A percentile compares a stretch with the other conserved stretches of the same genome.
phyloP scores from a whole-genome alignment of 2,888 invertebrate species.

The Crematogaster levior region DNA sequence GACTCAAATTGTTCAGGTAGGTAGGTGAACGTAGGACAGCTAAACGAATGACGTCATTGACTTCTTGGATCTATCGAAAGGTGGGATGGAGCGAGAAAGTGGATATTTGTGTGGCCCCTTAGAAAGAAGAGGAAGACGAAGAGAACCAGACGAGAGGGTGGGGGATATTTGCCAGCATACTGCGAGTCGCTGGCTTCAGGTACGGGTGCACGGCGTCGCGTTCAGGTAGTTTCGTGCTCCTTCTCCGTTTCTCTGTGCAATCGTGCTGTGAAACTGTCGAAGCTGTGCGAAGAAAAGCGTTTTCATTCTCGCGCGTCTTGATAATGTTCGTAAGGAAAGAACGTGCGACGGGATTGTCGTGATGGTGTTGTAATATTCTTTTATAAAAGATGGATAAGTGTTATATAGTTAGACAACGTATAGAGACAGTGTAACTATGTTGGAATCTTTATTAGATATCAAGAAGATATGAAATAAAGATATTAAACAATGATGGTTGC shows the following conservation, averaged over 20 bases:
- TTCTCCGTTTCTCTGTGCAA: slow-evolving; percentile 63
- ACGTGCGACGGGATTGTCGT: background rate
- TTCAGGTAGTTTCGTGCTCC: slow-evolving; percentile 77
- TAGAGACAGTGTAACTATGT: background rate
- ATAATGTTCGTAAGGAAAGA: background rate
- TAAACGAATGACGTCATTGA: slow-evolving; percentile 81
- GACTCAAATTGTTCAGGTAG: slow-evolving; percentile 70
- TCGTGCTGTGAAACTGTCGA: slow-evolving; percentile 28
- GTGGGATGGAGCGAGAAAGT: slow-evolving; percentile 55
- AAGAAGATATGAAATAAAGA: background rate
- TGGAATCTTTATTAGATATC: background rate
- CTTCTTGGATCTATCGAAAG: slow-evolving; percentile 75
- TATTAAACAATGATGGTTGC: background rate
- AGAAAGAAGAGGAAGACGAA: slow-evolving; percentile 66
- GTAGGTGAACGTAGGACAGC: slow-evolving; percentile 80
- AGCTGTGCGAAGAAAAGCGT: slow-evolving; percentile 8
- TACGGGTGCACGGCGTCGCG: slow-evolving; percentile 81
- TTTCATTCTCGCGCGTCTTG: background rate
- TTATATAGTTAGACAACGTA: background rate
- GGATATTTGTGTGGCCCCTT: slow-evolving; percentile 51
- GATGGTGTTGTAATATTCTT: background rate
- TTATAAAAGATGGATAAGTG: background rate
- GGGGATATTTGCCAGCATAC: slow-evolving; percentile 82
- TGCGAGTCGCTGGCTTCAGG: slow-evolving; percentile 81
- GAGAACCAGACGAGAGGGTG: slow-evolving; percentile 73